Percentiles rank a stretch among this genome's conserved stretches.
These are phyloP conservation scores for Oconnorella tubifera DNA, from an alignment of 2,888 invertebrate species.

Conservation along the genomic window DNA sequence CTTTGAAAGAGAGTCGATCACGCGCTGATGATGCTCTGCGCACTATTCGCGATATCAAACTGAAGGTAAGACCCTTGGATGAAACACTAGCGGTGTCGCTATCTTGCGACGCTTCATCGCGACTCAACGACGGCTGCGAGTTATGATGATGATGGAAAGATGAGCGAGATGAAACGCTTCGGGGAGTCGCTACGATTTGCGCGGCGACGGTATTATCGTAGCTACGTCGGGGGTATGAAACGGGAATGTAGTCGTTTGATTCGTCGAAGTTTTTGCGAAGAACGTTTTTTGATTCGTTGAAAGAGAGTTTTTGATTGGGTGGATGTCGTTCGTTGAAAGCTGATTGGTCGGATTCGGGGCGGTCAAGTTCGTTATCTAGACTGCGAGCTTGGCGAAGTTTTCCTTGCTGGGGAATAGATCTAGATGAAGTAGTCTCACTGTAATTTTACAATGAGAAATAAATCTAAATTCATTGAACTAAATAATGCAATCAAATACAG, in stretches of 20 bases:
- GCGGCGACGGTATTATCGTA: neutral
- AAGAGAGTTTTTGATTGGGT: neutral
- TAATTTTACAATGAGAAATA: too few species aligned
- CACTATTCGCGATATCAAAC: neutral
- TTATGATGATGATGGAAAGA: neutral
- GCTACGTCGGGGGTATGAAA: neutral
- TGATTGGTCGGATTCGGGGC: neutral
- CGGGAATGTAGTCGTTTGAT: neutral
- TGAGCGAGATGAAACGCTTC: neutral
- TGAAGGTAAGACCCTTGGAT: neutral
- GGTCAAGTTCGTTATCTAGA: constrained; percentile 1
- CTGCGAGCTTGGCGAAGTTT: neutral
- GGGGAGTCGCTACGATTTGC: neutral
- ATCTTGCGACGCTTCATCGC: neutral
- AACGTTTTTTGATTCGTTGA: neutral
- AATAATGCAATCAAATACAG: too few species aligned
- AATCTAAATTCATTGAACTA: too few species aligned
- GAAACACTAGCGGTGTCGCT: neutral
- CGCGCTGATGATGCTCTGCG: neutral
- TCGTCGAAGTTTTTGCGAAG: neutral
- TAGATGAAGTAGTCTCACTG: neutral
- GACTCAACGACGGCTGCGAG: neutral
- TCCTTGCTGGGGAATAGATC: neutral
- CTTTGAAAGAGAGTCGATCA: neutral
- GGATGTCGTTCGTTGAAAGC: neutral